Conservation (phyloP, 2,113 vertebrate species). For the Halcyon senegalensis region DNA sequence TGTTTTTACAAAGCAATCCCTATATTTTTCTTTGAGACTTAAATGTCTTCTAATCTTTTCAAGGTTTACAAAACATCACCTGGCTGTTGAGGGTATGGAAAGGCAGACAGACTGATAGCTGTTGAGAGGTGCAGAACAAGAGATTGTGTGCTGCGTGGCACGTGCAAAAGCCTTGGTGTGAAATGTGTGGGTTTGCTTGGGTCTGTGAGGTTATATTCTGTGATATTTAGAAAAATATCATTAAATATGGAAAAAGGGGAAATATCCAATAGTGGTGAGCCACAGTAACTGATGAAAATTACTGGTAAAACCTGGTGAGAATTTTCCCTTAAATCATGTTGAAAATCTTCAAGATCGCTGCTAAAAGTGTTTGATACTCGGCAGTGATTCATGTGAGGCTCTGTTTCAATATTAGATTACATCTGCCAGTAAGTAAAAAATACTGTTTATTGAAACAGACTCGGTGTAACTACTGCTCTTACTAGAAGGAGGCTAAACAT, state of each 20-base stretch:
- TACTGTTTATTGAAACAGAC: not conserved
- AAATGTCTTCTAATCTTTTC: slow-evolving; percentile 22
- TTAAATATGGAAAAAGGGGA: not conserved
- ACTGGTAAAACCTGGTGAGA: not conserved
- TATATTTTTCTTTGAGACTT: slow-evolving; percentile 36
- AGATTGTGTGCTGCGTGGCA: not conserved
- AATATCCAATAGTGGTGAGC: not conserved
- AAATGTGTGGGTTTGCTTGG: not conserved
- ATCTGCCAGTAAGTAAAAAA: not conserved
- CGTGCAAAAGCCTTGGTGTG: not conserved
- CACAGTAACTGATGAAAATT: not conserved
- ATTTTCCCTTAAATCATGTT: not conserved
- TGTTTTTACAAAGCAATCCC: slow-evolving; percentile 13
- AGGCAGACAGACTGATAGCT: not conserved
- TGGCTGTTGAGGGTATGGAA: not conserved
- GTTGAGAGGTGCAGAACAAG: not conserved
- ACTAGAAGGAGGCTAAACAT: not conserved
- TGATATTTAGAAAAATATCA: not conserved
- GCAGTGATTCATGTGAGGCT: not conserved
- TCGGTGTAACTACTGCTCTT: not conserved
- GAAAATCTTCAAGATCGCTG: not conserved
- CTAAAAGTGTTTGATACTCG: not conserved
- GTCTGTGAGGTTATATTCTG: not conserved
- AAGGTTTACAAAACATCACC: not conserved
- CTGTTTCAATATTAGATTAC: not conserved